Conservation (phyloP, 1,140 invertebrate species). For the Caenorhabditis briggsae region DNA sequence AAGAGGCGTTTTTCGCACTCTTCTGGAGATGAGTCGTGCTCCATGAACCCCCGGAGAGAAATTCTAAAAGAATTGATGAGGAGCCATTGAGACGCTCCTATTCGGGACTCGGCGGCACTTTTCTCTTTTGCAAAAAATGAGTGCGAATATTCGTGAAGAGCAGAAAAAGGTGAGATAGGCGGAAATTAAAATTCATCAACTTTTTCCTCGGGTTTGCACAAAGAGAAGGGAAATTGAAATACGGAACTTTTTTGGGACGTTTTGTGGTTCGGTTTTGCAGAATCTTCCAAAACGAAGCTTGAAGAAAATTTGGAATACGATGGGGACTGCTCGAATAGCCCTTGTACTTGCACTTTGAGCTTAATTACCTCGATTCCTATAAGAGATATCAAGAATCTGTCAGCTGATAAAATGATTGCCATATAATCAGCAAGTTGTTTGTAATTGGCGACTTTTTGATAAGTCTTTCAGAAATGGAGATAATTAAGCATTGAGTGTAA, state of each 20-base stretch:
- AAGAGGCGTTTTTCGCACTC: slow-evolving; percentile 5
- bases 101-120: slow-evolving; percentile 5
- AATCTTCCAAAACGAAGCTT: too few species aligned
- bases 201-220: neutral
- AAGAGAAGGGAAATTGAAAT: neutral
- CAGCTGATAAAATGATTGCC: too few species aligned
- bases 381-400: too few species aligned
- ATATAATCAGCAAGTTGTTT: too few species aligned
- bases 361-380: too few species aligned
- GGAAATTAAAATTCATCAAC: slow-evolving; percentile 8
- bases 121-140: slow-evolving; percentile 35
- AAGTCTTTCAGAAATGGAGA: too few species aligned
- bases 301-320: too few species aligned
- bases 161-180: neutral
- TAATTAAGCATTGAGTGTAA: too few species aligned
- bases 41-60: slow-evolving; percentile 35
- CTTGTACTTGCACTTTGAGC: too few species aligned
- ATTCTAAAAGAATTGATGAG: slow-evolving; percentile 48
- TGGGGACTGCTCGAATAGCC: too few species aligned
- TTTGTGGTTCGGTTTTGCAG: neutral
- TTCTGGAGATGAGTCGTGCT: neutral
- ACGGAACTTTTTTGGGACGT: neutral
- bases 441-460: too few species aligned
- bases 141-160: neutral
- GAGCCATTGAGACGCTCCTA: neutral